These are phyloP conservation scores for Zaprionus tsacasi DNA, from an alignment of 1,140 invertebrate genomes.

Conservation along the genomic window DNA sequence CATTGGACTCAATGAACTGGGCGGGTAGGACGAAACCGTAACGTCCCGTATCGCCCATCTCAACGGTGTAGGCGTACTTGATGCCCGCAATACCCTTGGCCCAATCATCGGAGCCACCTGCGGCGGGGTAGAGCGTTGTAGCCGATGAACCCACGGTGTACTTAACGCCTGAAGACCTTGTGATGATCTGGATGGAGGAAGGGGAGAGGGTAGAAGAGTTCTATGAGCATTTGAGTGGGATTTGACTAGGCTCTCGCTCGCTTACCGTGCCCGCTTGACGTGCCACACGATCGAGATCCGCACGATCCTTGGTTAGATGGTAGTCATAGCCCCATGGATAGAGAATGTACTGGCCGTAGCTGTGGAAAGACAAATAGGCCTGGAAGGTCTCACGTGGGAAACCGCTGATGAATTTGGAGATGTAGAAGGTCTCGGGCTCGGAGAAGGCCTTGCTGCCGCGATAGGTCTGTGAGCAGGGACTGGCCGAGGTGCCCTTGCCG, in stretches of 20 bases:
- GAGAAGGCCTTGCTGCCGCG: slow-evolving; percentile 95
- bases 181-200: slow-evolving; percentile 87
- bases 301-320: slow-evolving; percentile 88
- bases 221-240: neutral
- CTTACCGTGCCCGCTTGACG: slow-evolving; percentile 87
- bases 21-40: slow-evolving; percentile 96
- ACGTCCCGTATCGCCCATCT: slow-evolving; percentile 94
- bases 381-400: slow-evolving; percentile 86
- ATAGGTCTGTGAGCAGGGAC: slow-evolving; percentile 95
- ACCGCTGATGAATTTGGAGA: slow-evolving; percentile 86
- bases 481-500: slow-evolving; percentile 91
- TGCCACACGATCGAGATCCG: slow-evolving; percentile 89
- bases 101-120: slow-evolving; percentile 96
- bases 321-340: slow-evolving; percentile 93
- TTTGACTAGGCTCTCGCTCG: neutral
- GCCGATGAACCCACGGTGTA: slow-evolving; percentile 92
- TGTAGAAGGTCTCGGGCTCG: slow-evolving; percentile 94
- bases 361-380: slow-evolving; percentile 93
- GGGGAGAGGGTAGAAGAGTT: neutral
- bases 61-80: slow-evolving; percentile 95
- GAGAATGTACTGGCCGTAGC: slow-evolving; percentile 94
- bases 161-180: slow-evolving; percentile 86
- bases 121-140: slow-evolving; percentile 90
- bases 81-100: slow-evolving; percentile 92
- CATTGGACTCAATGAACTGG: slow-evolving; percentile 91